Conservation (phyloP, 2,113 vertebrate genomes). For the Otis tarda region DNA sequence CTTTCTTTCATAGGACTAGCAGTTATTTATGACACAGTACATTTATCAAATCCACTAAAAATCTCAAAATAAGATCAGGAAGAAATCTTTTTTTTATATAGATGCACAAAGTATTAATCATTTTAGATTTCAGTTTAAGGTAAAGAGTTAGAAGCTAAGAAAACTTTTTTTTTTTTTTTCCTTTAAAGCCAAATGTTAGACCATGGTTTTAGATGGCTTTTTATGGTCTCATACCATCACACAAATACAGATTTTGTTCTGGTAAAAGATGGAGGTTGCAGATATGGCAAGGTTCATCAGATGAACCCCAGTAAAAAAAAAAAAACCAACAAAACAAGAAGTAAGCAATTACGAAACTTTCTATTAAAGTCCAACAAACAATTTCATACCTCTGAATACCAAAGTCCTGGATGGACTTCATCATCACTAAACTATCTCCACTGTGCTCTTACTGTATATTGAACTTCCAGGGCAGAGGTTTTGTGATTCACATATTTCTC, state of each 20-base stretch:
- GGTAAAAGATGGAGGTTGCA: background rate
- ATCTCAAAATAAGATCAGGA: background rate
- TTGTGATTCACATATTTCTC: background rate
- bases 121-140: background rate
- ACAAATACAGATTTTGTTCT: background rate
- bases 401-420: background rate
- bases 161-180: background rate
- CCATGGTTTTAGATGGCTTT: background rate
- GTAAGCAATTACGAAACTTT: background rate
- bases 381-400: background rate
- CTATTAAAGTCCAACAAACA: background rate
- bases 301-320: too few relatives aligned
- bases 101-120: background rate
- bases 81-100: background rate
- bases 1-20: background rate
- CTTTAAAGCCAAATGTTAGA: background rate
- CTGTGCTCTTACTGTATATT: background rate
- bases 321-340: background rate
- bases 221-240: background rate
- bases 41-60: background rate
- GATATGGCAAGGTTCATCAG: background rate
- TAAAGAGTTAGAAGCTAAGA: background rate
- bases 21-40: background rate
- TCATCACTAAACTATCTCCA: background rate
- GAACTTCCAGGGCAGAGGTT: background rate